Percentiles rank a stretch among this genome's conserved stretches.
These are phyloP conservation scores for Teleogryllus occipitalis DNA, from an alignment of 1,140 invertebrate species.

Conservation along the genomic window DNA sequence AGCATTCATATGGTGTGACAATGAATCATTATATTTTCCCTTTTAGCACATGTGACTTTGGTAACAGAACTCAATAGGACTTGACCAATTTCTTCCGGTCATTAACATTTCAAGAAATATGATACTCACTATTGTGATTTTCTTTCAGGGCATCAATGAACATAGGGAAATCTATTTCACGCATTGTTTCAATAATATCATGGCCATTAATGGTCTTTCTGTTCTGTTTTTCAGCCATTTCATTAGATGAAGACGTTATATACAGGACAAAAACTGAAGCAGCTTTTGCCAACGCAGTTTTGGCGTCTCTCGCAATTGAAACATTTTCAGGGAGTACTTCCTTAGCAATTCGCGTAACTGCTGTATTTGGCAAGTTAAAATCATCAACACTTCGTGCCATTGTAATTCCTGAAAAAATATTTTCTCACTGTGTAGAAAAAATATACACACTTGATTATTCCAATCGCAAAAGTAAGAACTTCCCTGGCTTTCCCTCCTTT, in stretches of 20 bases:
- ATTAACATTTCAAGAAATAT: not conserved
- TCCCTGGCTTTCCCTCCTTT: no score
- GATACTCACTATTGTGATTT: conserved; percentile 58
- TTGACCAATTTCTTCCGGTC: not conserved
- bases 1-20: not conserved
- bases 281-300: conserved; percentile 74
- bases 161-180: conserved; percentile 84
- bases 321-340: conserved; percentile 77
- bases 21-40: not conserved
- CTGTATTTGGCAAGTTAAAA: conserved; percentile 80
- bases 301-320: conserved; percentile 75
- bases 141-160: conserved; percentile 74
- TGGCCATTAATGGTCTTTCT: conserved; percentile 78
- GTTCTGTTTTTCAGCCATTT: conserved; percentile 69
- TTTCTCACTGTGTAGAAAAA: no score
- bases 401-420: not conserved
- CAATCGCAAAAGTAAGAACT: no score
- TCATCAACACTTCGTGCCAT: conserved; percentile 86
- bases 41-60: not conserved
- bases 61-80: not conserved
- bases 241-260: conserved; percentile 65
- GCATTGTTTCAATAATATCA: conserved; percentile 79
- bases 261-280: conserved; percentile 79
- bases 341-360: conserved; percentile 83
- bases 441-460: no score